These are phyloP conservation scores for Drosophila emarginata DNA, from an alignment of 2,888 invertebrate genomes.

Conservation along the genomic window DNA sequence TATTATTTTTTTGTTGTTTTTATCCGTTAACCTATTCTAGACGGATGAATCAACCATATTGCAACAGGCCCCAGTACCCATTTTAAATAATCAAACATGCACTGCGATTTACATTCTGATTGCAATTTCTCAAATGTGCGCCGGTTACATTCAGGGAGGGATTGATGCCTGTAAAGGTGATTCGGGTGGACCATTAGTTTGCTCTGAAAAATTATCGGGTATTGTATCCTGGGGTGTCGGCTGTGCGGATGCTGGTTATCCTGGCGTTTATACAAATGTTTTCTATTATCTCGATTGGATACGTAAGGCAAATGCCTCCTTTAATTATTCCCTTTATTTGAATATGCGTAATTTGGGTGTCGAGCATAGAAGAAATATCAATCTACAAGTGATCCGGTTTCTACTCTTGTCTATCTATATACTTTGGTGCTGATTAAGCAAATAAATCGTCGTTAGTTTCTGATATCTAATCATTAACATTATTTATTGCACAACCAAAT, in stretches of 20 bases:
- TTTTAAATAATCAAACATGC: conserved; percentile 38
- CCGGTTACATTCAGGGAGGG: conserved; percentile 58
- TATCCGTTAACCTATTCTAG: conserved; percentile 14
- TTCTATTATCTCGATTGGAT: conserved; percentile 56
- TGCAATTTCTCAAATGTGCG: conserved; percentile 52
- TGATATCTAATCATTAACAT: conserved; percentile 1
- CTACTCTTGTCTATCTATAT: background rate
- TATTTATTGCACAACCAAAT: background rate
- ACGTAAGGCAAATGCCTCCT: background rate
- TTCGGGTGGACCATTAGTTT: conserved; percentile 90
- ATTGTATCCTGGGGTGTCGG: conserved; percentile 92
- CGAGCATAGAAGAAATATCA: background rate
- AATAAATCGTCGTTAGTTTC: background rate
- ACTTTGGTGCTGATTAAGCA: background rate
- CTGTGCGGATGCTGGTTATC: conserved; percentile 88
- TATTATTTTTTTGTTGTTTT: too few relatives aligned
- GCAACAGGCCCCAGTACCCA: conserved; percentile 44
- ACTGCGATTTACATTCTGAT: conserved; percentile 39
- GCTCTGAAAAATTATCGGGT: conserved; percentile 86
- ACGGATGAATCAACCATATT: conserved; percentile 15
- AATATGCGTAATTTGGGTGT: background rate
- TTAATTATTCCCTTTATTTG: conserved; percentile 19
- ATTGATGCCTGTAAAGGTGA: conserved; percentile 88
- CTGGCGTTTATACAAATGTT: conserved; percentile 91
- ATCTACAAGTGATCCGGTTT: background rate